Conservation (phyloP, 2,888 invertebrate genomes). For the Dicyrtoma fusca region DNA sequence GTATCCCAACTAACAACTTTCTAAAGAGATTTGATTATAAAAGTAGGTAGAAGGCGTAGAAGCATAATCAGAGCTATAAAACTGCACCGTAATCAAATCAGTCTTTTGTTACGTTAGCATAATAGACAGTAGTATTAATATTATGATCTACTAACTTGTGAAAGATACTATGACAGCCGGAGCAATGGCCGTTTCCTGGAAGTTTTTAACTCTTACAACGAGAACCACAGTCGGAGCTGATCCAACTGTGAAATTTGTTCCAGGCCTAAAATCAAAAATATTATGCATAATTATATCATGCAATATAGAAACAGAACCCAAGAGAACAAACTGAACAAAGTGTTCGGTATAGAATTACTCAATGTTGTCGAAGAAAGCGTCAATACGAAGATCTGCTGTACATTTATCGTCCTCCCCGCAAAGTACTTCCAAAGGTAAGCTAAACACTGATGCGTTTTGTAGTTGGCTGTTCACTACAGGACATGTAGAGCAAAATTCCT, state of each 20-base stretch:
- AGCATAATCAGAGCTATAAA: background rate
- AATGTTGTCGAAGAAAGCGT: slow-evolving; percentile 44
- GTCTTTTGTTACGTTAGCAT: background rate
- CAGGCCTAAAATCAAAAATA: slow-evolving; percentile 24
- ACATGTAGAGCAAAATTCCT: slow-evolving; percentile 53
- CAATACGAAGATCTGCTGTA: slow-evolving; percentile 62
- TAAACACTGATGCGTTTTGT: slow-evolving; percentile 16
- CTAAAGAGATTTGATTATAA: no score
- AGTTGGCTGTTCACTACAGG: slow-evolving; percentile 43
- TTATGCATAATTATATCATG: no score
- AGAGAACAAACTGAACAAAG: no score
- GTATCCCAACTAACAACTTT: no score
- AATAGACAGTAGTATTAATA: background rate
- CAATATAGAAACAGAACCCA: no score
- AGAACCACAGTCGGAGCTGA: slow-evolving; percentile 44
- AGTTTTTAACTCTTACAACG: slow-evolving; percentile 1
- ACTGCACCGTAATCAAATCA: background rate
- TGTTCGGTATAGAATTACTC: slow-evolving; percentile 6
- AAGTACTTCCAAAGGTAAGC: slow-evolving; percentile 38
- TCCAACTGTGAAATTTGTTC: slow-evolving; percentile 58
- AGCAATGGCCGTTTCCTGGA: slow-evolving; percentile 8
- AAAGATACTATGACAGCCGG: slow-evolving; percentile 7
- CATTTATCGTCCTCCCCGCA: slow-evolving; percentile 66
- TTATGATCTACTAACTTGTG: slow-evolving; percentile 7
- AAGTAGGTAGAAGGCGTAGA: background rate